Percentiles rank a stretch among this genome's conserved stretches.
phyloP scores from a whole-genome alignment of 1,140 invertebrate species.

The Archegozetes longisetosus region DNA sequence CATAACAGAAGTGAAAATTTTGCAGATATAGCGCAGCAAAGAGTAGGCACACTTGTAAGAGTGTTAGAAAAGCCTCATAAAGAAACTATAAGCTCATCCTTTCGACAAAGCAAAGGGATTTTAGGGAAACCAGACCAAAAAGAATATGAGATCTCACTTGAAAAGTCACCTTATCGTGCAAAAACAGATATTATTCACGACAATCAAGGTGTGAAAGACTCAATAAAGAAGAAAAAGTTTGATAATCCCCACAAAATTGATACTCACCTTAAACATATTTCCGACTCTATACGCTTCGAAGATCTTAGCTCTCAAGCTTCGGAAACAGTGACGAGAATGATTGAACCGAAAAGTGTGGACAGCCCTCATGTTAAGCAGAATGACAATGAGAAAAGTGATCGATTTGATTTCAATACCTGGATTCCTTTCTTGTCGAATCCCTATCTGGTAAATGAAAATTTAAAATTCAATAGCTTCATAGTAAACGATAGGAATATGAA shows the following conservation, averaged over 20 bases:
- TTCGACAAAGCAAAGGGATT: neutral
- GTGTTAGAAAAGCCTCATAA: neutral
- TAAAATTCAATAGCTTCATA: too few species aligned
- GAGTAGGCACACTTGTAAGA: neutral
- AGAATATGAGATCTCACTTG: neutral
- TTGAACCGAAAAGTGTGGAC: too few species aligned
- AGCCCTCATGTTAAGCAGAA: neutral
- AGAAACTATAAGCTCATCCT: too few species aligned
- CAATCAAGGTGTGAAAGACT: too few species aligned
- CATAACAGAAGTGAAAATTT: neutral
- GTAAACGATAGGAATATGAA: too few species aligned
- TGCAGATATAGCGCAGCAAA: neutral
- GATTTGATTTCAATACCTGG: neutral
- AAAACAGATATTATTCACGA: neutral
- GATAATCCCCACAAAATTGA: too few species aligned
- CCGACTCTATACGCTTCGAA: too few species aligned
- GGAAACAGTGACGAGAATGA: too few species aligned
- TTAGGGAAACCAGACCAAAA: neutral
- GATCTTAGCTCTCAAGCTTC: too few species aligned
- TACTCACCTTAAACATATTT: too few species aligned
- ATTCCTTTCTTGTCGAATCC: neutral
- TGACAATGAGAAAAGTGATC: neutral
- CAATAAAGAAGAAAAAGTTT: too few species aligned
- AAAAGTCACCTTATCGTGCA: neutral
- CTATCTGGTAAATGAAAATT: neutral